Evolutionary conservation across 2,113 vertebrate species (phyloP).

Genomic region (Anoura caudifer): DNA sequence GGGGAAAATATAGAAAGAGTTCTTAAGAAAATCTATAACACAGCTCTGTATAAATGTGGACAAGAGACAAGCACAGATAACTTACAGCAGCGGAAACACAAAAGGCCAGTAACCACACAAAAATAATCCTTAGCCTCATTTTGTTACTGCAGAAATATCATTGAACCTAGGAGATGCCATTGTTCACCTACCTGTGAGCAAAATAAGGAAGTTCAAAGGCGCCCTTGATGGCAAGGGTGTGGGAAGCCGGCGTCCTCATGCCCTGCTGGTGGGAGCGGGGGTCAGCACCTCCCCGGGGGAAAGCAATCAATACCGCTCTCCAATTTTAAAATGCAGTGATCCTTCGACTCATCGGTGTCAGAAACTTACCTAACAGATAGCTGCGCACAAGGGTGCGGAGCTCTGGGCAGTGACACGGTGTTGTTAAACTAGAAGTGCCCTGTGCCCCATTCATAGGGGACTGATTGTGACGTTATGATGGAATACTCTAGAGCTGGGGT

Average conservation of each 20-base stretch:
- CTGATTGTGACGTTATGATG: not conserved
- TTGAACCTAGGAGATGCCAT: not conserved
- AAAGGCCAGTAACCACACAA: not conserved
- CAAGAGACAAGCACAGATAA: not conserved
- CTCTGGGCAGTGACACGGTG: not conserved
- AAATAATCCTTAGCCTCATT: not conserved
- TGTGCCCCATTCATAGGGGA: not conserved
- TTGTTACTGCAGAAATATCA: not conserved
- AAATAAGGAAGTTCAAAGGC: not conserved
- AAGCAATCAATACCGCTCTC: not conserved
- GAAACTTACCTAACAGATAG: not conserved
- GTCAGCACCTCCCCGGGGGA: not conserved
- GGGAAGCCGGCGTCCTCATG: fast-evolving
- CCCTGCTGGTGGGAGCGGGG: not conserved
- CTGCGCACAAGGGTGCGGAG: not conserved
- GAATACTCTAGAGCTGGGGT: not conserved
- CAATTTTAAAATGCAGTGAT: not conserved
- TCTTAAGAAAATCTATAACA: not conserved
- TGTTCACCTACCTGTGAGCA: not conserved
- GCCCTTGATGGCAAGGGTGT: fast-evolving
- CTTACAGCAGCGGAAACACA: not conserved
- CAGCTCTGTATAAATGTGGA: not conserved
- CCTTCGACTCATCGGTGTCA: not conserved
- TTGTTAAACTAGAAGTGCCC: not conserved
- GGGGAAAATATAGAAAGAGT: not conserved